Evolutionary conservation across 2,797 vertebrate genomes (phyloP), one percentile per base, ranked within the genome.

Genomic region (Pempheris klunzingeri): DNA sequence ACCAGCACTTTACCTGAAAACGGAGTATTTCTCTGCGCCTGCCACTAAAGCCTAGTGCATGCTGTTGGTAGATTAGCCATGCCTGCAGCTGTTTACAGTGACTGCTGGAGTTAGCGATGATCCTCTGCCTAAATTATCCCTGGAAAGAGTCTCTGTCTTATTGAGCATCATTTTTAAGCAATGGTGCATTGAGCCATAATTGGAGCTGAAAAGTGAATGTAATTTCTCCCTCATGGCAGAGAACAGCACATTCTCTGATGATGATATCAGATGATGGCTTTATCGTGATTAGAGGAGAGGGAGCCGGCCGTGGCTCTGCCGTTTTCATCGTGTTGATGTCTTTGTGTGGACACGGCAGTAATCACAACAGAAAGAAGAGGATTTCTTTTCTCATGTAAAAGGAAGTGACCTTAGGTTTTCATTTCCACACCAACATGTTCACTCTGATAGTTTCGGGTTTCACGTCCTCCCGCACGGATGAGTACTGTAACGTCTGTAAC

Each of bases 381-480:
- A 24, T 77, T n/a, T n/a, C 22, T 28, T 80, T 49, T 43, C 13
- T 39, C 9, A 15, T 39, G 22, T 55, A 81, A 74, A 34, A 74
- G 74, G 70, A 86, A 72, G 49, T 79, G 54, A 30, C 69, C 24
- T 24, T 61, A n/a, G 46, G 7, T 59, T 77, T 74, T 58, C 14
- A 74, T 70, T 70, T 78, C 32, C 22, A 43, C 61, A 53, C 11
- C n/a, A 60, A 34, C 61, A 17, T 54, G 38, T 22, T 53, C 7
- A 5, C 20, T 53, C 36, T 11, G 46, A 47, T 26, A 50, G 52
- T 62, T 58, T 46, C 34, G 9, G 50, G 43, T 83, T 81, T 66
- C 55, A 74, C 30, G 60, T 67, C 59, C 60, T 77, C 36, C 53
- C 26, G 75, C 13, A 50, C 13, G 1, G n/a, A 34, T 30, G 30